Base-by-base conservation (phyloP, 2,113 vertebrate genomes). In the Donacobius atricapilla region DNA sequence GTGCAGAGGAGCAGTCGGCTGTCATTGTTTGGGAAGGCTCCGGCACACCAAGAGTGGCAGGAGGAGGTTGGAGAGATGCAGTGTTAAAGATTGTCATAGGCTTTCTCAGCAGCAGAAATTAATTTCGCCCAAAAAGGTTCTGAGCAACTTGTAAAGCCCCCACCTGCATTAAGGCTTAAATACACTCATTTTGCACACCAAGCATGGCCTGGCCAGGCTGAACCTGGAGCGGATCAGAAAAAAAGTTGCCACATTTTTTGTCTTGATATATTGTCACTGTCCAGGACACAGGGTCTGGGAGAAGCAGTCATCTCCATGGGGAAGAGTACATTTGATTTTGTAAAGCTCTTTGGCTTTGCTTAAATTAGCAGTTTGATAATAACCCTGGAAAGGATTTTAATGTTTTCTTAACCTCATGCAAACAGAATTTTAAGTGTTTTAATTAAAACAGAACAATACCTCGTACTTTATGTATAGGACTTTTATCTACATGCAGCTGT, bases 381-480 rank as follows among this genome's bases (percentile, higher is more conserved):
- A 96, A 91, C 15, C 44, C 40, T 86, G 85, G 85, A 86, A 94
- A 80, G 82, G 75, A 94, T 94, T 95, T 90, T 70, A 65, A 86
- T 91, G 90, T 88, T 95, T 96, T 83, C 78, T 71, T 93, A 91
- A 83, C 87, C 64, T 83, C 39, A 48, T 51, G 63, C 85, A 95
- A 97, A 93, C 92, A 93, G 78, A 33, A 78, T 90, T 89, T 77
- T 7, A 92, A 68, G 37, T 80, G 42, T 82, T 96, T 93, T 93
- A 90, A 94, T 96, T 93, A 91, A 93, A 97, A 90, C 90, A 88
- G 33, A 90, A 87, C 53, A 94, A 89, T 87, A 57, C 63, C 66
- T 88, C 3, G 1, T 83, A 66, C 50, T 90, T 90, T 73, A 70
- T 61, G 48, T 85, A 47, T 35, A 81, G 68, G 44, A 54, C 82